Base-by-base conservation (phyloP, 92 coral and sea anemone species). In the Bergia sp. region DNA sequence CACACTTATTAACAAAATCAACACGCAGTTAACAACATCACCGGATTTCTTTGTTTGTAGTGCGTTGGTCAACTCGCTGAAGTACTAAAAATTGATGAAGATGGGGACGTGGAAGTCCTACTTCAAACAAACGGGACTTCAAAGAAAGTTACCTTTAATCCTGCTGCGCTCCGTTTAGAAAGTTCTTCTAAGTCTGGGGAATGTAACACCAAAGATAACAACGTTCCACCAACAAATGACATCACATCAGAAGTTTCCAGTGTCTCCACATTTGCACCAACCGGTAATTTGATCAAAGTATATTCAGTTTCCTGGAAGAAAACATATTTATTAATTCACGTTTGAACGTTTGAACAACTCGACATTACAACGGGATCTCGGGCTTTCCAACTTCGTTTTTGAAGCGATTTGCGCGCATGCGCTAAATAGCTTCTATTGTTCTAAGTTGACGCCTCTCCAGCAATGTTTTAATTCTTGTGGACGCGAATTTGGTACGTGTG, bases 161-260 rank as follows among this genome's bases (percentile, higher is more conserved):
- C 82, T 47, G 82, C 82, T 7, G 82, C 39, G n/a, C 82, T 79
- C n/a, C 82, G 65, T 45, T 47, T 49, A 42, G 66, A 47, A 44
- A 44, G 3, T 13, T 40, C 80, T 0, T 21, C 61, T 20, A 29
- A n/a, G 43, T 47, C 40, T 11, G 15, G 45, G 40, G 82, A 79
- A 13, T 3, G 12, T 4, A 50, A 23, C 6, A 53, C 1, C 18
- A 44, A 7, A n/a, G 42, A 79, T 66, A 79, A 79, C 40, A 49
- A 40, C 10, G n/a, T 1, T 23, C 82, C 29, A 21, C 37, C 82
- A 6, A 10, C 6, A 3, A 4, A 7, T 0, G 37, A 29, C 0
- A 73, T 3, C 74, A 69, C 38, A 1, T 47, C 81, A 77, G 37
- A 43, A 77, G 38, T 21, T 16, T 45, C 65, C 11, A 8, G 39